phyloP scores from a whole-genome alignment of 2,113 vertebrate species.

The Amphilophus citrinellus region DNA sequence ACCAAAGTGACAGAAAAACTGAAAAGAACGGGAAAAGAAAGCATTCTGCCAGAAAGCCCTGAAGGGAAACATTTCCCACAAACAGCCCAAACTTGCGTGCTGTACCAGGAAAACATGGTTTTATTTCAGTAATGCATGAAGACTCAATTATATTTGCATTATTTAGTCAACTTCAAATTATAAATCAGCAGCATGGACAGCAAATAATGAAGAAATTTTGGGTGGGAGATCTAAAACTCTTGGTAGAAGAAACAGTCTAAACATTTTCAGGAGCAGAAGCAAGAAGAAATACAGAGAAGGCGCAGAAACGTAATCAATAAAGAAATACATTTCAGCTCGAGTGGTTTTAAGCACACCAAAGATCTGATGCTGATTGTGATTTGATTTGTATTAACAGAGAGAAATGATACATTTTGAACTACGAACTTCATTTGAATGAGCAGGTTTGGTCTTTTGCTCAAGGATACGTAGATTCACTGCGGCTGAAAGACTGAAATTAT shows the following conservation, averaged over 20 bases:
- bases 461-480: neutral
- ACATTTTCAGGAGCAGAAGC: no score
- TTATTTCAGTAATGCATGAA: neutral
- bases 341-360: no score
- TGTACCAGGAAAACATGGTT: neutral
- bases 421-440: neutral
- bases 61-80: no score
- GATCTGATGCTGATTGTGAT: neutral
- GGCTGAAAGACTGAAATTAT: no score
- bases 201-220: neutral
- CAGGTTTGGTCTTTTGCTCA: conserved; percentile 3
- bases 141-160: rapidly evolving
- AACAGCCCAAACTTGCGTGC: neutral
- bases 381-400: neutral
- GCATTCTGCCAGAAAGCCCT: neutral
- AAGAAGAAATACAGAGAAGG: no score
- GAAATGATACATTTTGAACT: neutral
- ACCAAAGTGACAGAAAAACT: no score
- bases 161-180: neutral
- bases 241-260: no score
- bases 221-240: neutral
- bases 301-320: no score
- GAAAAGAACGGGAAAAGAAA: neutral
- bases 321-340: no score
- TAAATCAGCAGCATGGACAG: neutral